These are phyloP conservation scores for Papilio glaucus DNA, from an alignment of 1,140 invertebrate species.

Conservation along the genomic window DNA sequence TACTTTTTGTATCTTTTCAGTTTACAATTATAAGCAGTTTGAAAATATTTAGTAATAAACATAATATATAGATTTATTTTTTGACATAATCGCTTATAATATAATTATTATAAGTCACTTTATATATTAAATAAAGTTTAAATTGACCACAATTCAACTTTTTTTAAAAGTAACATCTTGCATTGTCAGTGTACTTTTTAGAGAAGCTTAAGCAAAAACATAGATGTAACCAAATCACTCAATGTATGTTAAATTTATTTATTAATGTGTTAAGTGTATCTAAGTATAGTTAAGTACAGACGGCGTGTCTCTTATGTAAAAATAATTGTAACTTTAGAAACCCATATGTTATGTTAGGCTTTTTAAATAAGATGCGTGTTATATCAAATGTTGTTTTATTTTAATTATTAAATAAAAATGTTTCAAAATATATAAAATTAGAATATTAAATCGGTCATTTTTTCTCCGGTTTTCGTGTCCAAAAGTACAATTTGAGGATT, in stretches of 20 bases:
- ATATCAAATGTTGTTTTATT: slow-evolving; percentile 48
- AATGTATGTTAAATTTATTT: slow-evolving; percentile 20
- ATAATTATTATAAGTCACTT: too few species aligned
- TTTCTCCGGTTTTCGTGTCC: slow-evolving; percentile 12
- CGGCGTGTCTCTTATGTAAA: slow-evolving; percentile 41
- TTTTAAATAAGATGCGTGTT: slow-evolving; percentile 49
- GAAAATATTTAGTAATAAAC: too few species aligned
- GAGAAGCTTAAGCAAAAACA: not conserved
- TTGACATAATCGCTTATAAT: too few species aligned
- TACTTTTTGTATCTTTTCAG: too few species aligned
- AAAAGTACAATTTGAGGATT: slow-evolving; percentile 12
- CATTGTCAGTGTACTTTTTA: not conserved
- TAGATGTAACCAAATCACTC: slow-evolving; percentile 31
- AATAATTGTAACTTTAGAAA: slow-evolving; percentile 40
- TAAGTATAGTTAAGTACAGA: slow-evolving; percentile 14
- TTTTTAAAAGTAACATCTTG: not conserved
- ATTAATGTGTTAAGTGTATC: slow-evolving; percentile 27
- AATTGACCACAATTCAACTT: not conserved
- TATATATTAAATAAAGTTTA: not conserved
- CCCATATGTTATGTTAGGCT: slow-evolving; percentile 38
- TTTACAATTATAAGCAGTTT: too few species aligned
- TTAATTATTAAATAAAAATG: slow-evolving; percentile 16
- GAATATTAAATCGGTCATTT: slow-evolving; percentile 16
- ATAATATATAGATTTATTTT: too few species aligned
- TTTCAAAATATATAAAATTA: not conserved